phyloP scores from a whole-genome alignment of 1,140 invertebrate genomes.

The Drepana arcuata region DNA sequence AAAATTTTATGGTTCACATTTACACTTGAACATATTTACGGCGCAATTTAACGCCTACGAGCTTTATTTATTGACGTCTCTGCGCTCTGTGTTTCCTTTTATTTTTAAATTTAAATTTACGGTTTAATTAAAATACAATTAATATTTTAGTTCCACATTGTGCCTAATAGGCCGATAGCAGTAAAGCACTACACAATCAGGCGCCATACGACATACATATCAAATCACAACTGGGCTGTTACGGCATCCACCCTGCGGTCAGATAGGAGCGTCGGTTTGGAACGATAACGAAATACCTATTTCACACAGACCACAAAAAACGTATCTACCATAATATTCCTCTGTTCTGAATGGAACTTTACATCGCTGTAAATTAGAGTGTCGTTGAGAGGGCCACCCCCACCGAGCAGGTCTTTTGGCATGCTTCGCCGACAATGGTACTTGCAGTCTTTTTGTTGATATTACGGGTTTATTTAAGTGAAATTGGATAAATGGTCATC shows the following conservation, averaged over 20 bases:
- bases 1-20: conserved; percentile 33
- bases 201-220: too few relatives aligned
- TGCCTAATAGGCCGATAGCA: too few relatives aligned
- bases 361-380: not conserved
- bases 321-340: conserved; percentile 2
- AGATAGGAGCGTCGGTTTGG: conserved; percentile 47
- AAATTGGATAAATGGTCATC: conserved; percentile 68
- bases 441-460: conserved; percentile 60
- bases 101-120: too few relatives aligned
- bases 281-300: conserved; percentile 50
- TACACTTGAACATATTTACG: conserved; percentile 33
- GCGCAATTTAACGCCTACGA: conserved; percentile 22
- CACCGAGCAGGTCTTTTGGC: conserved; percentile 18
- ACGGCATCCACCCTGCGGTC: conserved; percentile 38
- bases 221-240: too few relatives aligned
- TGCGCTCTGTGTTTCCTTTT: too few relatives aligned
- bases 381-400: conserved; percentile 8
- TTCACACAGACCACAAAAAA: conserved; percentile 36
- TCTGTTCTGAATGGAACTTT: not conserved
- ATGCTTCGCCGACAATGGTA: conserved; percentile 27
- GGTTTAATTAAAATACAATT: too few relatives aligned
- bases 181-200: too few relatives aligned
- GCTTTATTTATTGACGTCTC: conserved; percentile 31
- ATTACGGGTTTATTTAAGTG: conserved; percentile 68
- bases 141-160: too few relatives aligned